Conservation (phyloP, 2,888 invertebrate species). For the Drosophila longiperda region DNA sequence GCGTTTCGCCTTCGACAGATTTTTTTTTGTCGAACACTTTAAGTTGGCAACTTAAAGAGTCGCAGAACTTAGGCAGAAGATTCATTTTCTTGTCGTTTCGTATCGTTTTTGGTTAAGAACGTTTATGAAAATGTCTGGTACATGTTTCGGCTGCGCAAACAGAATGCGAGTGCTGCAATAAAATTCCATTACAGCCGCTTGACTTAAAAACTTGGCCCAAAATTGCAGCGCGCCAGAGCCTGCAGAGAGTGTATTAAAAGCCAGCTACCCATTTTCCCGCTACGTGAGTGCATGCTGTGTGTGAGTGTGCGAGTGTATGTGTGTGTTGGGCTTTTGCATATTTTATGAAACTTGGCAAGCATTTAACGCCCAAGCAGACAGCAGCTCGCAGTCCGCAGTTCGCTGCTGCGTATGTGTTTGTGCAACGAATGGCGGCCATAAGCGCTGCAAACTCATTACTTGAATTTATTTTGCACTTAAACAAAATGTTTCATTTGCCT, state of each 20-base stretch:
- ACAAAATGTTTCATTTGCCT: slow-evolving; percentile 79
- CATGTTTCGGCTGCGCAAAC: slow-evolving; percentile 75
- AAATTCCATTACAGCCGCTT: slow-evolving; percentile 77
- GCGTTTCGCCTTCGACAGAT: slow-evolving; percentile 60
- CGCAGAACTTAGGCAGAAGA: slow-evolving; percentile 4
- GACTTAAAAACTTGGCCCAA: slow-evolving; percentile 75
- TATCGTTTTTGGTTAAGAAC: slow-evolving; percentile 34
- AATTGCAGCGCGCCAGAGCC: slow-evolving; percentile 44
- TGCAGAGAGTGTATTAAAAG: slow-evolving; percentile 72
- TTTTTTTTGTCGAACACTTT: slow-evolving; percentile 22
- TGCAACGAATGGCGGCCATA: slow-evolving; percentile 48
- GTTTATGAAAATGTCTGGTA: slow-evolving; percentile 77
- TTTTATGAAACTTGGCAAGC: slow-evolving; percentile 78
- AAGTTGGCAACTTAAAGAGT: slow-evolving; percentile 43
- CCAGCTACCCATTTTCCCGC: slow-evolving; percentile 54
- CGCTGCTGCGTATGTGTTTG: slow-evolving; percentile 38
- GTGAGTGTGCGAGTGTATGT: slow-evolving; percentile 25
- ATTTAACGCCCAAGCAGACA: slow-evolving; percentile 62
- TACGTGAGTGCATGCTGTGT: slow-evolving; percentile 65
- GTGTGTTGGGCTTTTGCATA: slow-evolving; percentile 67
- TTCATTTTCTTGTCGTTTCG: slow-evolving; percentile 6
- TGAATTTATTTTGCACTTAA: slow-evolving; percentile 81
- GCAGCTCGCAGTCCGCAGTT: background rate
- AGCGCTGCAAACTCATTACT: slow-evolving; percentile 78
- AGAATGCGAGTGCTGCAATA: slow-evolving; percentile 75